phyloP scores from a whole-genome alignment of 1,140 invertebrate species.

The Brachionus paranguensis region DNA sequence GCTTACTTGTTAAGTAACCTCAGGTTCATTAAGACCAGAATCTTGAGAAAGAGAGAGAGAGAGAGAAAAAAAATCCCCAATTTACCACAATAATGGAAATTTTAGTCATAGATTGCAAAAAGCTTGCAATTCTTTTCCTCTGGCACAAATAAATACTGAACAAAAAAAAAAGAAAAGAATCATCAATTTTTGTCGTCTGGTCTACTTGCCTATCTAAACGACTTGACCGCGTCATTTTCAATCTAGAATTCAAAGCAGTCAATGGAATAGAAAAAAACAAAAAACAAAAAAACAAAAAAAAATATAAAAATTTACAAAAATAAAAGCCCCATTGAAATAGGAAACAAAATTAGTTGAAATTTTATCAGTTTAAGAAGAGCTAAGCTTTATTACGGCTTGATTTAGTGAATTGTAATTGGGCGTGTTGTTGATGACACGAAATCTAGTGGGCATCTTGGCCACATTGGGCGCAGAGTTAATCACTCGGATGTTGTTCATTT shows the following conservation, averaged over 20 bases:
- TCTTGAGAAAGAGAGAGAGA: no score
- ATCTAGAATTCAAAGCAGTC: not conserved
- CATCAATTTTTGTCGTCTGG: not conserved
- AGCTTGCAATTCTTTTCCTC: not conserved
- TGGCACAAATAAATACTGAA: not conserved
- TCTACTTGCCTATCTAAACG: not conserved
- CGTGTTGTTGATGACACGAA: not conserved
- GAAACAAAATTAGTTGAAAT: not conserved
- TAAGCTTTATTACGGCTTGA: constrained; percentile 21
- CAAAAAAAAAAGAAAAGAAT: no score
- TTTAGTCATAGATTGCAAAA: not conserved
- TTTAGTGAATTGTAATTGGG: not conserved
- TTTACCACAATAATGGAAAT: not conserved
- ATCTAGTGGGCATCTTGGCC: not conserved
- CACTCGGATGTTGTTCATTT: constrained; percentile 1
- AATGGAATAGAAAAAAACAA: not conserved
- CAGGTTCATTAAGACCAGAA: not conserved
- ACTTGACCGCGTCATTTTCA: not conserved
- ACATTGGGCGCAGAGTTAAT: not conserved
- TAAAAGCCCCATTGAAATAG: not conserved
- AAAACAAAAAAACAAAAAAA: not conserved
- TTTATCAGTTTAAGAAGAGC: constrained; percentile 27
- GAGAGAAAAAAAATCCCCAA: not conserved
- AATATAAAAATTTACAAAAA: not conserved
- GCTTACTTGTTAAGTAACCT: not conserved